Evolutionary conservation across 2,797 vertebrate species (phyloP).

Genomic region (Microcaecilia unicolor): DNA sequence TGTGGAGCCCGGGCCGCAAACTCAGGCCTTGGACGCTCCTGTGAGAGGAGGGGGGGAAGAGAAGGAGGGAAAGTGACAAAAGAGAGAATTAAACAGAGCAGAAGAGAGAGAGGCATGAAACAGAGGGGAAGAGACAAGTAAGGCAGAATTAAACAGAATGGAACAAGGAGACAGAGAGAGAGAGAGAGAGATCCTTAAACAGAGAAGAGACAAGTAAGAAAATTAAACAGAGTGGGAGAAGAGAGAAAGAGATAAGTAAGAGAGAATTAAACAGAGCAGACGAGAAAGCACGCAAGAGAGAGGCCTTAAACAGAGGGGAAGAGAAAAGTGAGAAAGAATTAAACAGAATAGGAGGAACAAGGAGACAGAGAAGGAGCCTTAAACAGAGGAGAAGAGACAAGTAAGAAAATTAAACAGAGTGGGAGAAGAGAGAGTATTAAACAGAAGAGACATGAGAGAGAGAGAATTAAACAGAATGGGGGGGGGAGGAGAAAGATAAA

Average conservation of each 20-base stretch:
- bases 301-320: not conserved
- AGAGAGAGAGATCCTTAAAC: no score
- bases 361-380: no score
- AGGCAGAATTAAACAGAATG: not conserved
- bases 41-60: not conserved
- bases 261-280: not conserved
- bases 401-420: no score
- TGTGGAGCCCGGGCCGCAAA: constrained; percentile 60
- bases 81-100: not conserved
- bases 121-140: not conserved
- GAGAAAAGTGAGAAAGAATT: not conserved
- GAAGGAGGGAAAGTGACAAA: no score
- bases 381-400: no score
- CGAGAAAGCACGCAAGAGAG: not conserved
- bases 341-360: not conserved
- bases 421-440: no score
- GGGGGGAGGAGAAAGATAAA: no score
- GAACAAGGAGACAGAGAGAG: not conserved
- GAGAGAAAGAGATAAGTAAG: no score
- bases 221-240: no score
- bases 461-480: no score
- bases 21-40: constrained; percentile 64
- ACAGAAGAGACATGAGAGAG: no score
- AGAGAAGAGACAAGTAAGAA: no score
- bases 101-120: not conserved